A percentile compares a stretch with the other conserved stretches of the same genome.
These are phyloP conservation scores for Falco concolor DNA, from an alignment of 2,797 vertebrate genomes.

Conservation along the genomic window DNA sequence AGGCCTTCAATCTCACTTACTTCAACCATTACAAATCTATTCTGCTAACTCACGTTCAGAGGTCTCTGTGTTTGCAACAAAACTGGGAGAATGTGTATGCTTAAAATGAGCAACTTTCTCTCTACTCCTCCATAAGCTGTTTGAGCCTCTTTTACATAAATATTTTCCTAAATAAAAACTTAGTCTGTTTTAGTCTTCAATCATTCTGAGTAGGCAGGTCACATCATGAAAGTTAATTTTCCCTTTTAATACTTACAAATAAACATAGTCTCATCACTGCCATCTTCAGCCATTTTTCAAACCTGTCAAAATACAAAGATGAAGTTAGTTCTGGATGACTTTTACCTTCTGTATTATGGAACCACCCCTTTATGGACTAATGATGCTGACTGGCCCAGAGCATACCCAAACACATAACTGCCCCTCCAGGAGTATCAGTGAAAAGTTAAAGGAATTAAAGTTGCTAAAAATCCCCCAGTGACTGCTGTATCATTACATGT, in stretches of 20 bases:
- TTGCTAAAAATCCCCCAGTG: background rate
- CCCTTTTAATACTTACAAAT: slow-evolving; percentile 83
- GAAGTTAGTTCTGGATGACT: background rate
- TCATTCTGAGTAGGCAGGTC: background rate
- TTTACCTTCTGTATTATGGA: background rate
- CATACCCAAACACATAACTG: background rate
- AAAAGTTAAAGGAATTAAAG: background rate
- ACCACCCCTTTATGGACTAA: background rate
- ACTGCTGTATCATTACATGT: background rate
- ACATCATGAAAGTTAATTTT: background rate
- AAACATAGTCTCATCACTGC: slow-evolving; percentile 79
- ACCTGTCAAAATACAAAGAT: slow-evolving; percentile 61
- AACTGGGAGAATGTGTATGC: background rate
- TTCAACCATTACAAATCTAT: background rate
- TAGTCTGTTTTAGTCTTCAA: background rate
- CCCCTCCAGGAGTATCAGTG: background rate
- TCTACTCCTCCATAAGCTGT: background rate
- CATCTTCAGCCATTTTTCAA: slow-evolving; percentile 81
- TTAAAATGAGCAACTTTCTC: background rate
- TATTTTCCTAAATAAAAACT: background rate
- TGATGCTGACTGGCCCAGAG: background rate
- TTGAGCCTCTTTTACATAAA: background rate
- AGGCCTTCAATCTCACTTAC: background rate
- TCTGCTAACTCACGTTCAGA: slow-evolving; percentile 2
- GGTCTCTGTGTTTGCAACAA: background rate